These are phyloP conservation scores for Gisinianus flammeolus DNA, from an alignment of 2,888 invertebrate species.

Conservation along the genomic window DNA sequence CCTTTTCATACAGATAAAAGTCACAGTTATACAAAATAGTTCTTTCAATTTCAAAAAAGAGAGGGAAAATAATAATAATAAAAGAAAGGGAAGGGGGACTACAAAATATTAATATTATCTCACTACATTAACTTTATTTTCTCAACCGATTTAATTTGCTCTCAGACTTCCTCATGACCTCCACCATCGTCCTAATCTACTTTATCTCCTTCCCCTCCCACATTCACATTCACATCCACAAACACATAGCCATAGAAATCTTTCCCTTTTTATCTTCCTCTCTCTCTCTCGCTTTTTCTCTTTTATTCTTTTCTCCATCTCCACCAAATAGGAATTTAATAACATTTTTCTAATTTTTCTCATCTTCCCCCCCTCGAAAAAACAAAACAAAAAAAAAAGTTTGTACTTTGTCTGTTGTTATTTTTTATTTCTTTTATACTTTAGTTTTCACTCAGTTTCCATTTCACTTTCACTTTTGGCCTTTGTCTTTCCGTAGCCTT, in stretches of 20 bases:
- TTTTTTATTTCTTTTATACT: neutral
- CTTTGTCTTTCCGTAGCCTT: conserved; percentile 15
- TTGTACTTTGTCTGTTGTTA: neutral
- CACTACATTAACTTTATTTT: neutral
- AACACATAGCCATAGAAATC: neutral
- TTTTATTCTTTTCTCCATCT: no score
- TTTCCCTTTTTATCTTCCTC: neutral
- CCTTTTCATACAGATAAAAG: neutral
- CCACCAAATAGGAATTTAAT: neutral
- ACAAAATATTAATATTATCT: conserved; percentile 6
- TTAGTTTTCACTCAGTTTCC: neutral
- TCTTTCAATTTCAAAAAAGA: conserved; percentile 3
- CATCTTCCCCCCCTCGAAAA: no score
- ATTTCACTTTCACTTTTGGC: conserved; percentile 6
- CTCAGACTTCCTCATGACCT: conserved; percentile 1
- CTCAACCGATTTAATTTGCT: neutral
- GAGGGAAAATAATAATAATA: neutral
- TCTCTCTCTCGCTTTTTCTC: neutral
- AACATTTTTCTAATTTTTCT: neutral
- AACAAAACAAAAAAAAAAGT: no score
- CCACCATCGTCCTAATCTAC: conserved; percentile 4
- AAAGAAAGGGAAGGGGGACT: neutral
- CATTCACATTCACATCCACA: no score
- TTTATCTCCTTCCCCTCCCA: neutral
- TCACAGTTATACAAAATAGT: conserved; percentile 1